Evolutionary conservation across 2,113 vertebrate genomes (phyloP), one percentile per base, ranked within the genome.

Genomic region (Archocentrus centrarchus): DNA sequence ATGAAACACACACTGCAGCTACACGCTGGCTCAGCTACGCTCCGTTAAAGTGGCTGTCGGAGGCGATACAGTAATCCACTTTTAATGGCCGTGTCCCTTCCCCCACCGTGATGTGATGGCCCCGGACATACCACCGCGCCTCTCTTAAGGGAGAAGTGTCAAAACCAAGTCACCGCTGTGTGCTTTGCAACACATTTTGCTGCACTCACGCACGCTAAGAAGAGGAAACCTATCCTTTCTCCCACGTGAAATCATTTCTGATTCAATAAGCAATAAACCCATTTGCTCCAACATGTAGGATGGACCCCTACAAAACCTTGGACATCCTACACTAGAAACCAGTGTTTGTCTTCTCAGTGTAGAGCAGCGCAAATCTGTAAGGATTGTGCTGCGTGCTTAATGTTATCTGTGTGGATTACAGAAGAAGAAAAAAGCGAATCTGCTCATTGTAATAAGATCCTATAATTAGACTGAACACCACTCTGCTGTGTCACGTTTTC

Each of bases 1-100:
- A 70, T 68, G 88, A 93, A 84, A 88, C 88, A 41, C 80, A 85
- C 86, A 83, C 82, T 86, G 68, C 61, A 87, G 84, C 84, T 87
- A 73, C 90, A 89, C 91, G 50, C 86, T 88, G 90, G 89, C 87
- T 91, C 88, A 86, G 91, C 93, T 79, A 90, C 82, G 76, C 84
- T 88, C 89, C 59, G 73, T 89, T 93, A 90, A 93, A 91, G 93
- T 94, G 87, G 90, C 88, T 92, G 93, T 94, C 91, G 68, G 83
- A 93, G 89, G 86, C 79, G 66, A 93, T 94, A 93, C 85, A 86
- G 92, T 94, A 93, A 95, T 90, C 88, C 93, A 81, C 85, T 94
- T 94, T 93, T 94, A 92, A 94, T 91, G 86, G 93, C 83, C 7
- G n/a, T 79, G 92, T 86, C 92, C 90, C 90, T 89, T 88, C 90